A percentile compares a stretch with the other conserved stretches of the same genome.
Evolutionary conservation across 2,888 invertebrate genomes (phyloP).

Genomic region (Yponomeuta plumbellus): DNA sequence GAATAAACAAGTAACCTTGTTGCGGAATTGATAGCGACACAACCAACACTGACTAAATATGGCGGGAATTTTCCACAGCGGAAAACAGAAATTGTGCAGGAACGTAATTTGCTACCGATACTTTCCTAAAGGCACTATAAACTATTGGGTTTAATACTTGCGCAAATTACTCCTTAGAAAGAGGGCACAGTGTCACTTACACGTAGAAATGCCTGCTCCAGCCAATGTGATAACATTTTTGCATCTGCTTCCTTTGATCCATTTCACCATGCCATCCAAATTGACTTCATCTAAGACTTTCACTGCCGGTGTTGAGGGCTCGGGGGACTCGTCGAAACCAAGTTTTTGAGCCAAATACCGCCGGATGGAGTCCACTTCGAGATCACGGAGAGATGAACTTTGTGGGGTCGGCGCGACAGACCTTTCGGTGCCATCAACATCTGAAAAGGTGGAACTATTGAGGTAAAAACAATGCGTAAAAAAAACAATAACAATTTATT

Average conservation of each 20-base stretch:
- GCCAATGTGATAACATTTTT: slow-evolving; percentile 94
- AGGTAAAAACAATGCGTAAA: slow-evolving; percentile 10
- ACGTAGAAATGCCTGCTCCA: slow-evolving; percentile 97
- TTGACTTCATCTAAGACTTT: slow-evolving; percentile 81
- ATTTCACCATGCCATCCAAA: slow-evolving; percentile 86
- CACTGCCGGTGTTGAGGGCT: slow-evolving; percentile 44
- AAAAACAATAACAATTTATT: slow-evolving; percentile 9
- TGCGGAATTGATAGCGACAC: not conserved
- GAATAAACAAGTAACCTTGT: not conserved
- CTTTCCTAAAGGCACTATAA: not conserved
- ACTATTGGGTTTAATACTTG: not conserved
- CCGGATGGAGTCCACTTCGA: slow-evolving; percentile 79
- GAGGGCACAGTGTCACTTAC: slow-evolving; percentile 73
- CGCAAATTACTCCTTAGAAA: not conserved
- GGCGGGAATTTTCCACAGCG: not conserved
- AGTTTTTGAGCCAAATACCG: slow-evolving; percentile 81
- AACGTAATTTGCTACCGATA: not conserved
- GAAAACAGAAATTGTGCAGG: not conserved
- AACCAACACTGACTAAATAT: not conserved
- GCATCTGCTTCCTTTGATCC: slow-evolving; percentile 85
- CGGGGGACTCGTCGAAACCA: slow-evolving; percentile 70
- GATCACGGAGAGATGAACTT: slow-evolving; percentile 56
- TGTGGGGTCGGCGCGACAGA: slow-evolving; percentile 60
- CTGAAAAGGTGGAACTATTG: slow-evolving; percentile 35
- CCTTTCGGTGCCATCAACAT: slow-evolving; percentile 41